Evolutionary conservation across 1,140 invertebrate species (phyloP).

Genomic region (Pentalonia nigronervosa): DNA sequence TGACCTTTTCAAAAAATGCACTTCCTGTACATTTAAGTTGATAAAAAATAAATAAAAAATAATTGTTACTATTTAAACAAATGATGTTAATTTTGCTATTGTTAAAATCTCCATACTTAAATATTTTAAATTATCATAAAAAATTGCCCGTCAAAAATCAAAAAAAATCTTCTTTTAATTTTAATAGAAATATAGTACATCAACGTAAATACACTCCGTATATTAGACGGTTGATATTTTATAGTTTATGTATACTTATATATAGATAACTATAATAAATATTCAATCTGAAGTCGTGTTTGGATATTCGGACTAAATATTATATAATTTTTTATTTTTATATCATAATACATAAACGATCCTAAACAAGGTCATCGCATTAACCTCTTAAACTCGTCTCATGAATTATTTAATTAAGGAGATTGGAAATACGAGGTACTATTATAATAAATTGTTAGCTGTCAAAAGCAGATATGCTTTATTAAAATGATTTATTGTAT

Average conservation of each 20-base stretch:
- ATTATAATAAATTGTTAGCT: conserved; percentile 30
- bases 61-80: background rate
- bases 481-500: background rate
- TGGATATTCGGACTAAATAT: background rate
- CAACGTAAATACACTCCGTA: background rate
- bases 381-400: background rate
- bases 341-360: background rate
- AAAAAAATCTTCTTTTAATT: background rate
- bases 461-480: background rate
- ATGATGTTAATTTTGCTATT: background rate
- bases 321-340: background rate
- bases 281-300: background rate
- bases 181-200: background rate
- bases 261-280: background rate
- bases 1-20: no score
- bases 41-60: no score
- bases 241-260: background rate
- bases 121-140: background rate
- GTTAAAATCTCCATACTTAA: background rate
- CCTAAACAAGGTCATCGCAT: background rate
- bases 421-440: background rate
- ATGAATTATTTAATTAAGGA: conserved; percentile 26
- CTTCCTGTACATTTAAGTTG: no score
- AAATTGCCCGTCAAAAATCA: background rate
- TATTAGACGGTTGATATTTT: background rate